Base-by-base conservation (phyloP, 2,797 vertebrate genomes). In the Cynodonichthys magdalenae region DNA sequence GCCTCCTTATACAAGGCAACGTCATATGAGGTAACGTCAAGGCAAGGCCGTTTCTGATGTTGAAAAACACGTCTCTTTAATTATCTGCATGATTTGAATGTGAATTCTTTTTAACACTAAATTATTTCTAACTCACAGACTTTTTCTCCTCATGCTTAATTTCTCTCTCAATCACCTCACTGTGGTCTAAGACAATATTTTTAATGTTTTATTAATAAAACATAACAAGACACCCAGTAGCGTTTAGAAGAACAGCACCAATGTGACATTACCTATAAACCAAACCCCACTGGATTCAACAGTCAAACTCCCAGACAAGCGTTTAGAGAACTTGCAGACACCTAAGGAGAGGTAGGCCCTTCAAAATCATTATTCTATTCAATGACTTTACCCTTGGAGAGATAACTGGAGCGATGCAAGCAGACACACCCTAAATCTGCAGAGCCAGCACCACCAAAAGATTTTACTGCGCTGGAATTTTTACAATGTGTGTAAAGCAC, bases 181-280 rank as follows among this genome's bases (percentile, higher is more conserved):
- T 55, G 53, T 56, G 66, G 59, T 67, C 74, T 44, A 53, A 72
- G 60, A 84, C 56, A 65, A 84, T 75, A 74, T 75, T 70, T 52
- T 45, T 71, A 11, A 36, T 36, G 34, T 48, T 46, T 17, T 53
- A 49, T 83, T 85, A 82, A 80, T 77, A 80, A 82, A 80, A 71
- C 77, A 71, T 66, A 76, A 81, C 71, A 66, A 74, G 77, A 72
- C 69, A 74, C 66, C 71, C 49, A 81, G 71, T 76, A 78, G 66
- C 75, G 78, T 36, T 74, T 57, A 77, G 58, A 65, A 73, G 59
- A 84, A 75, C 63, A 65, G 71, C 75, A 65, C 65, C 70, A 79
- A 80, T 74, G 53, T 79, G 78, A 87, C 79, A 74, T 75, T 69
- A 67, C 65, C 77, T 73, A 69, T 64, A 63, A 80, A 71, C 62